Evolutionary conservation across 2,888 invertebrate genomes (phyloP), one percentile per base, ranked within the genome.

Genomic region (Cephus spinipes): DNA sequence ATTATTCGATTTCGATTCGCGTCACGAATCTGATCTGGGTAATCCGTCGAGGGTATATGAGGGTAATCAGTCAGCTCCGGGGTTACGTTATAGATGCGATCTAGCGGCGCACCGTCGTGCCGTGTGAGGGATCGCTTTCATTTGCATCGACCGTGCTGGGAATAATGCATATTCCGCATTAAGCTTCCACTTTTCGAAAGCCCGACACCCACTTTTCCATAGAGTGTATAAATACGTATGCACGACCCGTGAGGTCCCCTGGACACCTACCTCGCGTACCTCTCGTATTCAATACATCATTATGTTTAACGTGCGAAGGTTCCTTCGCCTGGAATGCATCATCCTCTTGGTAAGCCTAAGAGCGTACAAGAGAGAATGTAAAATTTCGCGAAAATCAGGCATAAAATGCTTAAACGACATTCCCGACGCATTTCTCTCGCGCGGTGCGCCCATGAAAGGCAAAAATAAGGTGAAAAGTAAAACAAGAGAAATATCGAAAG

Each of bases 111-210:
- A 79, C 77, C 74, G 82, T 81, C 83, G 79, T 78, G 74, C 79
- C 78, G 80, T 77, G 80, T 86, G 85, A 88, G 84, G 85, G 88
- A 90, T 89, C 85, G 85, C 77, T 77, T 77, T 82, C 84, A 90
- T 90, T 89, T 89, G 87, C 90, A 89, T 90, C 83, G 83, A 84
- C 81, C 90, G 90, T 89, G 90, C 85, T 83, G 77, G 82, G 90
- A 90, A 90, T 90, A 88, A 83, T 83, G 77, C 82, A 81, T 86
- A 82, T 55, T 36, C 74, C 69, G 74, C 34, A 74, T 77, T 74
- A 35, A 36, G 36, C 74, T 35, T 74, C 74, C 23, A 74, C 74
- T 74, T 74, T 35, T 74, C 74, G n/a, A 31, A 33, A 32, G 11
- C 33, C 30, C 74, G 35, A 6, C n/a, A 33, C 33, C 36, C 35